These are phyloP conservation scores for Octopus bimaculoides DNA, from an alignment of 1,140 invertebrate species.

Conservation along the genomic window DNA sequence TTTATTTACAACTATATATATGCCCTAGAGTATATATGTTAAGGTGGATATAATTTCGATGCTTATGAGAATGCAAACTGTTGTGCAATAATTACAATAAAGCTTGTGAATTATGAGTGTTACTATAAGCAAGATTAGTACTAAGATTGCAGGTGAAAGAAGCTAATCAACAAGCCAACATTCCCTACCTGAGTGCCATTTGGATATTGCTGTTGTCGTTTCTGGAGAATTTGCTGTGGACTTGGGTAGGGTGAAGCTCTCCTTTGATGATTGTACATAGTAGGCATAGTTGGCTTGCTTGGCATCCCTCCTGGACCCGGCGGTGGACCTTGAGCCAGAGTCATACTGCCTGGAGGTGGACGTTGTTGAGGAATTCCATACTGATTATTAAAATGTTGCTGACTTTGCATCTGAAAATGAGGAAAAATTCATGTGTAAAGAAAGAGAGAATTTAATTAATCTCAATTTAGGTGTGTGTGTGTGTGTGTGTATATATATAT, in stretches of 20 bases:
- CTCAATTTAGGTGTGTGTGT: not conserved
- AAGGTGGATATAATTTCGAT: no score
- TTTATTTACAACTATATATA: no score
- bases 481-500: no score
- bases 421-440: not conserved
- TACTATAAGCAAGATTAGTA: not conserved
- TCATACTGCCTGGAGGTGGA: constrained; percentile 38
- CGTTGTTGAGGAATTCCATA: constrained; percentile 38
- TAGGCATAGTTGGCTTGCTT: constrained; percentile 41
- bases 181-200: constrained; percentile 41
- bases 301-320: constrained; percentile 59
- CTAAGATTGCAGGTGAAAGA: not conserved
- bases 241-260: constrained; percentile 45
- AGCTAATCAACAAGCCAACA: not conserved
- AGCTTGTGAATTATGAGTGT: no score
- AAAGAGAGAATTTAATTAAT: not conserved
- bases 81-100: no score
- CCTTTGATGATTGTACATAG: constrained; percentile 33
- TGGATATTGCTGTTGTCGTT: constrained; percentile 38
- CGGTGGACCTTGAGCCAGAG: constrained; percentile 43
- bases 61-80: no score
- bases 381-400: constrained; percentile 36
- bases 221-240: constrained; percentile 41
- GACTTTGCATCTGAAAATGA: constrained; percentile 27
- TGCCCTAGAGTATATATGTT: no score